These are phyloP conservation scores for Numenius arquata DNA, from an alignment of 2,113 vertebrate species.

Conservation along the genomic window DNA sequence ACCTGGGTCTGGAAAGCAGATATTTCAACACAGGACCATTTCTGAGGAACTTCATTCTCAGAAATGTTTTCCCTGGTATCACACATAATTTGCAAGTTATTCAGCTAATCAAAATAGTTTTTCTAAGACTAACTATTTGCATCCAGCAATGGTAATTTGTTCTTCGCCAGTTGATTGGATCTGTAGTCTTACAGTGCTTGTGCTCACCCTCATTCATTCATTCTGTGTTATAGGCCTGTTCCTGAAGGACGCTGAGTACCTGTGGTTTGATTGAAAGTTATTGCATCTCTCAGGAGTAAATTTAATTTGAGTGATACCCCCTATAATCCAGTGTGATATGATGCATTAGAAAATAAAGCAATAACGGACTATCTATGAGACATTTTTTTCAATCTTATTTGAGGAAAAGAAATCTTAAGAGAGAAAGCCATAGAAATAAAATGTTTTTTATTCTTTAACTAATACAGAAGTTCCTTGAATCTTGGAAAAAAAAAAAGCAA, in stretches of 20 bases:
- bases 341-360: constrained; percentile 26
- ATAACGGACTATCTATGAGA: not conserved
- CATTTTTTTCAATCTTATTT: not conserved
- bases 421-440: not conserved
- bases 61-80: not conserved
- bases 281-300: constrained; percentile 1
- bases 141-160: not conserved
- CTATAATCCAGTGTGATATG: constrained; percentile 1
- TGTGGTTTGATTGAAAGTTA: constrained; percentile 43
- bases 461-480: not conserved
- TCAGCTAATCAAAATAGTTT: constrained; percentile 7
- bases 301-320: constrained; percentile 32
- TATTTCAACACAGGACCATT: not conserved
- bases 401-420: not conserved
- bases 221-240: not conserved
- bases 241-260: not conserved
- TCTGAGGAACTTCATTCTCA: not conserved
- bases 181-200: not conserved
- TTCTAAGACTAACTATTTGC: not conserved
- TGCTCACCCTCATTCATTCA: not conserved
- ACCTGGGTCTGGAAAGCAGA: not conserved
- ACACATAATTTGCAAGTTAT: not conserved
- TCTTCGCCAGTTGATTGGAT: not conserved
- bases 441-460: not conserved
- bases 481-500: not conserved